Base-by-base conservation (phyloP, 2,797 vertebrate genomes). In the Tenualosa thibaudeaui region DNA sequence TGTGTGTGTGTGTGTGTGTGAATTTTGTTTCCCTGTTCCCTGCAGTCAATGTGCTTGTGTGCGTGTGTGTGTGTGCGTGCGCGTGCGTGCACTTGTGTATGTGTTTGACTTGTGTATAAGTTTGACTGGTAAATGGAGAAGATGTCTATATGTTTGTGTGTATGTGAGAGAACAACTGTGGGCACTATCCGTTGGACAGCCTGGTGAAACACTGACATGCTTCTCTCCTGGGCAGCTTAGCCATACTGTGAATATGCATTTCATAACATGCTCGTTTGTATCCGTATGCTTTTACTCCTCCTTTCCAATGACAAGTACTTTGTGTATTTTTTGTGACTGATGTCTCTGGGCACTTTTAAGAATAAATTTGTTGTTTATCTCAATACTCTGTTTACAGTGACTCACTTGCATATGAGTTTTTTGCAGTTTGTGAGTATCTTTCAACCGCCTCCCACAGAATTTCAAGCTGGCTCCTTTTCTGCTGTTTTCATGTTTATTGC, bases 301-400 rank as follows among this genome's bases (percentile, higher is more conserved):
- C 71, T 12, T 78, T 78, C 71, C 40, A 46, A 78, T 78, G 40
- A 78, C 37, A 78, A 78, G 40, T 53, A 31, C 37, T 88, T 85
- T 37, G 12, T 78, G 71, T 78, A 78, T 71, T 78, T 78, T 78
- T 78, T 78, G 71, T 78, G 71, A 78, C 37, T 40, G 68, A 37
- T 2, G 68, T 71, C 68, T 78, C 71, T 78, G 17, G 40, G 71
- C 71, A 78, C 71, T 78, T 78, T 78, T 43, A 78, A 43, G 46
- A 82, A 89, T 87, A 87, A 84, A 87, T 58, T 12, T 2, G n/a
- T 54, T 26, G 40, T 84, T 51, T 75, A 60, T 85, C 82, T 83
- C 40, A 84, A 56, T 0, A 10, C 10, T 71, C 3, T 37, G 65
- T 71, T 71, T 71, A 68, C 22, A 62, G 58, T 24, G 5, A 26